Percentiles rank a stretch among this genome's conserved stretches.
These are phyloP conservation scores for Sitta carolinensis DNA, from an alignment of 2,797 vertebrate genomes.

Conservation along the genomic window DNA sequence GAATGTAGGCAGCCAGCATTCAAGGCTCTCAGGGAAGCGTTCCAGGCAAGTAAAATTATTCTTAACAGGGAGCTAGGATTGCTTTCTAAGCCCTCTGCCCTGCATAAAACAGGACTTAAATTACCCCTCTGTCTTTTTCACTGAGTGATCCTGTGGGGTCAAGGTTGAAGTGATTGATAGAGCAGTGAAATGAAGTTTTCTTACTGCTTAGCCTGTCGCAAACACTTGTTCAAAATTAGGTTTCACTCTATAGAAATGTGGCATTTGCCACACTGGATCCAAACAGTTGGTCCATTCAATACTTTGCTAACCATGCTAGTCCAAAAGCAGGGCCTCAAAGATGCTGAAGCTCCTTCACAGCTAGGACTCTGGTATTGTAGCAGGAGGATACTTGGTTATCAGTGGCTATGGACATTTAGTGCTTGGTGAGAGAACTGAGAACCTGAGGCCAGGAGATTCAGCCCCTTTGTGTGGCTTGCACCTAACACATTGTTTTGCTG, in stretches of 20 bases:
- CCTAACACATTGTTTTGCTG: neutral
- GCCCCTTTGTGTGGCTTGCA: neutral
- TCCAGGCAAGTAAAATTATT: constrained; percentile 55
- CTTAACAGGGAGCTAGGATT: constrained; percentile 55
- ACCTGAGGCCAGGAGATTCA: neutral
- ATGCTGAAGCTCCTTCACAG: neutral
- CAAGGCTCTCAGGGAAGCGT: neutral
- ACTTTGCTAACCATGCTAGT: neutral
- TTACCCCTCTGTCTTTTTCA: constrained; percentile 50
- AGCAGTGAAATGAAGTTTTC: constrained; percentile 66
- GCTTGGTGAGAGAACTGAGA: neutral
- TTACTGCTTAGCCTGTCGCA: constrained; percentile 51
- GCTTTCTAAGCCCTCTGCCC: constrained; percentile 66
- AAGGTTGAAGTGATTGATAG: constrained; percentile 63
- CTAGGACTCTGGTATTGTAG: neutral
- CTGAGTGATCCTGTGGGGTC: constrained; percentile 35
- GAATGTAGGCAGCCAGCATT: neutral
- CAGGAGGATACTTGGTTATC: neutral
- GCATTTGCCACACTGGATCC: constrained; percentile 17
- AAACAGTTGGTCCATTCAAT: neutral
- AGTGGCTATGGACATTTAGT: neutral
- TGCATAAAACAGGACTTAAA: constrained; percentile 60
- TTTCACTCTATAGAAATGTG: constrained; percentile 34
- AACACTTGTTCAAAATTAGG: constrained; percentile 40
- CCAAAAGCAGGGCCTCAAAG: neutral